phyloP scores from a whole-genome alignment of 1,140 invertebrate genomes.

The Drosophila leontia region DNA sequence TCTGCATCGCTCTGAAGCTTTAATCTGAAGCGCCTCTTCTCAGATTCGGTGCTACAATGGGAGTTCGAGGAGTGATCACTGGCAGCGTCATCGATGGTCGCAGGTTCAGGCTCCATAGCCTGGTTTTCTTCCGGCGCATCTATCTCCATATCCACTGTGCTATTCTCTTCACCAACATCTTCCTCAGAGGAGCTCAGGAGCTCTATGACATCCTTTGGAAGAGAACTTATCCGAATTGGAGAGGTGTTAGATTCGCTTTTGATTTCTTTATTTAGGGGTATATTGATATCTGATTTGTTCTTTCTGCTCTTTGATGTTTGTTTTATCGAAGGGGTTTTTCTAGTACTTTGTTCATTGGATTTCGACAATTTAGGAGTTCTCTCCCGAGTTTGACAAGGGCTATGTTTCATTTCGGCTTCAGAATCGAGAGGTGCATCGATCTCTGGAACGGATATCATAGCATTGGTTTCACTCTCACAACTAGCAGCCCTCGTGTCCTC shows the following conservation, averaged over 20 bases:
- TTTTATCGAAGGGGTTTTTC: background rate
- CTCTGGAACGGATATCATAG: background rate
- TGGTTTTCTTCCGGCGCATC: background rate
- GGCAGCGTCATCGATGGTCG: background rate
- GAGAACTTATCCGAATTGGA: background rate
- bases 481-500: background rate
- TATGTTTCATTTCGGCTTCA: background rate
- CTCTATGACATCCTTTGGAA: constrained; percentile 27
- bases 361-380: background rate
- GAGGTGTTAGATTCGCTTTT: constrained; percentile 7
- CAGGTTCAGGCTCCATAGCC: background rate
- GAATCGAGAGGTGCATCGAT: background rate
- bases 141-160: constrained; percentile 24
- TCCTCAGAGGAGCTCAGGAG: constrained; percentile 55
- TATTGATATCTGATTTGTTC: background rate
- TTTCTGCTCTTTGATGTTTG: background rate
- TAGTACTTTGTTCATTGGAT: background rate
- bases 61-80: constrained; percentile 44
- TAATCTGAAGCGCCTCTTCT: constrained; percentile 32
- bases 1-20: constrained; percentile 57
- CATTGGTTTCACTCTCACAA: background rate
- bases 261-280: background rate
- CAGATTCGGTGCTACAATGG: constrained; percentile 30
- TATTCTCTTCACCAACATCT: background rate
- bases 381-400: background rate